Evolutionary conservation across 1,140 invertebrate species (phyloP).

Genomic region (Cotesia chilonis): DNA sequence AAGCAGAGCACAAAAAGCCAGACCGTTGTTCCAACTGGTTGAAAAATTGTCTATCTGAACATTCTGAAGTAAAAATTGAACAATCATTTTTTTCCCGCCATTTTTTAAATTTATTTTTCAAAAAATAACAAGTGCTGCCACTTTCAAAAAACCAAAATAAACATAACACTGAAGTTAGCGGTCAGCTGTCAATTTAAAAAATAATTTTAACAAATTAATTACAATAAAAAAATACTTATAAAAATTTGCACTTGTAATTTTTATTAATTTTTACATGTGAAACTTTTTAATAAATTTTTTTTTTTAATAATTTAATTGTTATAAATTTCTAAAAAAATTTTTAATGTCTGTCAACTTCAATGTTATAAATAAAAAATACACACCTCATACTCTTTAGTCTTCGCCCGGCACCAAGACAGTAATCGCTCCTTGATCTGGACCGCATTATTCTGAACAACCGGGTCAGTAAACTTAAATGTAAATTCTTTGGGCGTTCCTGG

Average conservation of each 20-base stretch:
- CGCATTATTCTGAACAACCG: slow-evolving; percentile 84
- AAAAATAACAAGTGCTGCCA: background rate
- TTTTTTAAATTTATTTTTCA: background rate
- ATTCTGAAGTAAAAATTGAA: slow-evolving; percentile 72
- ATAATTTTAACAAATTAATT: too few relatives aligned
- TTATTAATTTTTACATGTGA: too few relatives aligned
- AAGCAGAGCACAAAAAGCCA: slow-evolving; percentile 95
- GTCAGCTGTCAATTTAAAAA: too few relatives aligned
- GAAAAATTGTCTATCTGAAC: slow-evolving; percentile 97
- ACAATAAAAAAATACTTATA: too few relatives aligned
- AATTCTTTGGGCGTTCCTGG: slow-evolving; percentile 59
- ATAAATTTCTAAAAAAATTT: too few relatives aligned
- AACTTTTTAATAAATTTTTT: too few relatives aligned
- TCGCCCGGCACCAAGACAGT: slow-evolving; percentile 94
- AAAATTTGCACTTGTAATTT: too few relatives aligned
- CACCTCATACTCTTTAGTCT: slow-evolving; percentile 96
- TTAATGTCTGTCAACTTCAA: too few relatives aligned
- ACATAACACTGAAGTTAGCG: too few relatives aligned
- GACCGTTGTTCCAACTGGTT: slow-evolving; percentile 93
- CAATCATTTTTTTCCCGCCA: background rate
- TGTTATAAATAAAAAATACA: background rate
- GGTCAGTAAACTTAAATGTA: slow-evolving; percentile 88
- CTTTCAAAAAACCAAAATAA: too few relatives aligned
- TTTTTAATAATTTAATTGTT: too few relatives aligned
- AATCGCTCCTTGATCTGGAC: slow-evolving; percentile 95